Base-by-base conservation (phyloP, 2,797 vertebrate species). In the Lacerta viridis region DNA sequence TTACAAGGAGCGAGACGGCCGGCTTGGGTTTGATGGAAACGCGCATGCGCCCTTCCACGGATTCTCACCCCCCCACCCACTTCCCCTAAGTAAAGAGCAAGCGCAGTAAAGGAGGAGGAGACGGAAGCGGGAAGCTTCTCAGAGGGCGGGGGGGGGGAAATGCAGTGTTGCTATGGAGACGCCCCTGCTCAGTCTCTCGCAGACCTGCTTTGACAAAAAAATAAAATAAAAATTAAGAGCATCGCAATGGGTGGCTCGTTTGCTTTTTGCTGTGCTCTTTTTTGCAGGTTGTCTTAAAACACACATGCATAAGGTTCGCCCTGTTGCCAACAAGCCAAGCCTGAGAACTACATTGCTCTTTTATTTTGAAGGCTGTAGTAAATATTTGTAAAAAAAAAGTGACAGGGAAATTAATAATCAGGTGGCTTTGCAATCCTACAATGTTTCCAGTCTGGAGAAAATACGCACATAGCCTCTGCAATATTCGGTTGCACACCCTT, bases 1-100 rank as follows among this genome's bases (percentile, higher is more conserved):
- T 10, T 25, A 75, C 66, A n/a, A 61, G 25, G 43, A 59, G 43
- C 25, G 23, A 78, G 66, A 23, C 74, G 64, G 25, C 25, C 18
- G 2, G 50, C 64, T 75, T 23, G 15, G 8, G 11, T 25, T 5
- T 3, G 2, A 8, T 3, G 17, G 2, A 3, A 7, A 2, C 4
- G 72, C 88, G 88, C 88, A 85, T 81, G 88, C 88, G 88, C 29
- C 2, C 6, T 25, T 25, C 20, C 7, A 15, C 46, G 18, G 25
- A 55, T 55, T 55, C 50, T 55, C 50, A 55, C 50, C 50, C 13
- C 13, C 8, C 1, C 5, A 17, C 29, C 2, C 69, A 4, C 39
- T 7, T 59, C 20, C 59, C 43, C 2, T 10, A 9, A 36, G 43
- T 0, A 59, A 2, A 9, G 7, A 46, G 89, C 36, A 76, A 5